Percentiles rank a stretch among this genome's conserved stretches.
Conservation (phyloP, 2,888 invertebrate genomes). For the Synergus japonicus region DNA sequence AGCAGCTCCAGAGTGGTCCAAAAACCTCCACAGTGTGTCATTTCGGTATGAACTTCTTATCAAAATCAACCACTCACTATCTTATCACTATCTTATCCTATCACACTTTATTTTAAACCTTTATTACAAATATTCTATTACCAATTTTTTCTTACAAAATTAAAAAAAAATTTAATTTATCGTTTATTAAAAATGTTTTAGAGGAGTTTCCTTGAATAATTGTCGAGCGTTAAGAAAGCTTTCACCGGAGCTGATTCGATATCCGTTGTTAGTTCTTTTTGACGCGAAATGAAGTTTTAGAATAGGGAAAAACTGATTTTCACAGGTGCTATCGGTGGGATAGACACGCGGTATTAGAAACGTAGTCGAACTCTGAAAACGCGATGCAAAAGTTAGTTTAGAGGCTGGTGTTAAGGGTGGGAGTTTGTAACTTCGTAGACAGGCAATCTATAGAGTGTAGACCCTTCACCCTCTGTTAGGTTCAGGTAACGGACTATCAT, state of each 20-base stretch:
- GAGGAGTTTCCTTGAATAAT: too few relatives aligned
- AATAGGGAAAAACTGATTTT: constrained; percentile 30
- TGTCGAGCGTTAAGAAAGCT: too few relatives aligned
- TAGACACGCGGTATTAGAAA: constrained; percentile 41
- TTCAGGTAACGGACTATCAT: constrained; percentile 49
- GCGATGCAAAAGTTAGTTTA: constrained; percentile 44
- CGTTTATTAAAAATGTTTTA: too few relatives aligned
- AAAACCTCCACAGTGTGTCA: constrained; percentile 78
- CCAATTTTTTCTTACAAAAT: too few relatives aligned
- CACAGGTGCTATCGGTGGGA: constrained; percentile 43
- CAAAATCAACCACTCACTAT: background rate
- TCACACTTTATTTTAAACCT: too few relatives aligned
- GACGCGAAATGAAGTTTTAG: background rate
- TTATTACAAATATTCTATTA: too few relatives aligned
- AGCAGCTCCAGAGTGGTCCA: constrained; percentile 84
- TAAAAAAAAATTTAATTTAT: too few relatives aligned
- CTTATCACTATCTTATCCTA: background rate
- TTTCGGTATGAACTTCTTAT: constrained; percentile 23
- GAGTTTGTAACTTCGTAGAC: constrained; percentile 48
- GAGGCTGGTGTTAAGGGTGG: constrained; percentile 44
- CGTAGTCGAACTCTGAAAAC: constrained; percentile 44
- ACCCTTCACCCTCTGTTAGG: constrained; percentile 39
- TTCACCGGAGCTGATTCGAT: background rate
- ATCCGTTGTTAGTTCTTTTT: background rate
- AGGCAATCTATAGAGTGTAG: constrained; percentile 52